phyloP scores from a whole-genome alignment of 2,113 vertebrate genomes.

The Clarias batrachus region DNA sequence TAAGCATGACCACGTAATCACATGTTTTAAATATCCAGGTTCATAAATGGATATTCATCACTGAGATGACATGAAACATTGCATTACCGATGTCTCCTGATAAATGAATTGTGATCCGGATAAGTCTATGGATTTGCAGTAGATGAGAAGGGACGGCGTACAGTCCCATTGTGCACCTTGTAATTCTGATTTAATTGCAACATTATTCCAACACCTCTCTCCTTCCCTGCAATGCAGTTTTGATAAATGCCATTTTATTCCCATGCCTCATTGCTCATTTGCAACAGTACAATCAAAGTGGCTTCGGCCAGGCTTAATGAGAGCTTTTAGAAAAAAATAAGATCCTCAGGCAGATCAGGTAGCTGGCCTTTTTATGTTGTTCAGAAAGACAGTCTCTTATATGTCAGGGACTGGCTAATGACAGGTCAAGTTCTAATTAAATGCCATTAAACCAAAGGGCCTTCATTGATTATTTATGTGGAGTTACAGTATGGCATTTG shows the following conservation, averaged over 20 bases:
- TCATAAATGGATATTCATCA: not conserved
- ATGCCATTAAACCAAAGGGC: constrained; percentile 41
- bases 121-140: not conserved
- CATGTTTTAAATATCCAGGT: not conserved
- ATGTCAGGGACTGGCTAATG: constrained; percentile 23
- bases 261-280: constrained; percentile 34
- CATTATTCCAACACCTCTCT: not conserved
- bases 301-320: constrained; percentile 9
- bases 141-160: too few species aligned
- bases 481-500: constrained; percentile 16
- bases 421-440: constrained; percentile 28
- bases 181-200: constrained; percentile 15
- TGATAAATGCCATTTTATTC: constrained; percentile 26
- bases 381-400: constrained; percentile 19
- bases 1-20: too few species aligned
- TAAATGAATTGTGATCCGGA: not conserved
- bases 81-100: not conserved
- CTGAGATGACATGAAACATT: too few species aligned
- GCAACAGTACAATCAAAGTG: not conserved
- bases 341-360: constrained; percentile 13
- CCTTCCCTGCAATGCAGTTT: not conserved
- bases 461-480: constrained; percentile 36
- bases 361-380: constrained; percentile 31
- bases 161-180: not conserved
- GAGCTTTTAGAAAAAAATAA: not conserved